Base-by-base conservation (phyloP, 1,140 invertebrate species). In the Conopomorpha cramerella region DNA sequence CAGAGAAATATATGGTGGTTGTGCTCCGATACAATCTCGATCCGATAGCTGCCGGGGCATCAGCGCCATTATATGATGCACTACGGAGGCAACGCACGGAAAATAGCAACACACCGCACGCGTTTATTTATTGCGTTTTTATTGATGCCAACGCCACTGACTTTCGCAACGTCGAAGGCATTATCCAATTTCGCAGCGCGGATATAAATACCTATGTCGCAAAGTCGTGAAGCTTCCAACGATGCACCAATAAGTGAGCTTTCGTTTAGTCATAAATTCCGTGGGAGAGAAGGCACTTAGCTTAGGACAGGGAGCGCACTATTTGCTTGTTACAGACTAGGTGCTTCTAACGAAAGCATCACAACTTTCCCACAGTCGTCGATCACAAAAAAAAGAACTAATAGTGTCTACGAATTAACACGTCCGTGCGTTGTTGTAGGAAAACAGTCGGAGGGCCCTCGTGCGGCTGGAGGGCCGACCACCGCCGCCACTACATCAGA, bases 401-500 rank as follows among this genome's bases (percentile, higher is more conserved):
- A 53, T 56, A 64, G 60, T 71, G 55, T 67, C 71, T 71, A 72
- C 54, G 65, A 76, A 76, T 76, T 76, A 76, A 76, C 71, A 76
- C 67, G 66, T 76, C 66, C 49, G 54, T 41, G 51, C 60, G 51
- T 55, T 63, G 60, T 63, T 72, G 62, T 76, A 76, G 55, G 60
- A 72, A 72, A 76, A 71, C 71, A 72, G 60, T 73, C 58, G 53
- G 50, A 70, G 65, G 49, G 67, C 65, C 40, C 70, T 72, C 51
- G 45, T 59, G 45, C 51, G 71, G 70, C 72, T 60, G 52, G 49
- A 70, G 67, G 51, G 67, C 59, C 71, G 66, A 64, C 65, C 51
- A 46, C 43, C 45, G 32, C 37, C 59, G 53, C 58, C 58, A 56
- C 53, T 48, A 45, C 33, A 46, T 35, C 40, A 42, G 39, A 35